Conservation (phyloP, 1,140 invertebrate genomes). For the Caenorhabditis tropicalis region DNA sequence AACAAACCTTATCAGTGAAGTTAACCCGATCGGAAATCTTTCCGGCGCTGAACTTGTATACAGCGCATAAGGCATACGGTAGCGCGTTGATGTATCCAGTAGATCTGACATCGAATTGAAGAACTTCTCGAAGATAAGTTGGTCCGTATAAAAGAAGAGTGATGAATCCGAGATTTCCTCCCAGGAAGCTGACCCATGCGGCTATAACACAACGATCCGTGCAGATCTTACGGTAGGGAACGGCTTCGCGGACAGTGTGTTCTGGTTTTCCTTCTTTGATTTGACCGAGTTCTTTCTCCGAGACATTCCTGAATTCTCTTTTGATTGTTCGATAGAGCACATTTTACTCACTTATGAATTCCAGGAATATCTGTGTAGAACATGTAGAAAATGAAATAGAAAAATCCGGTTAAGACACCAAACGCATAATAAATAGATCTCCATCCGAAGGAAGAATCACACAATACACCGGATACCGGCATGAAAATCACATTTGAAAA, state of each 20-base stretch:
- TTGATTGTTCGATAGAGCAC: background rate
- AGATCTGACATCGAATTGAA: conserved; percentile 57
- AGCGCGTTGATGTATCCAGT: conserved; percentile 66
- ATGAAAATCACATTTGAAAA: conserved; percentile 56
- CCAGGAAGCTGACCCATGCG: conserved; percentile 55
- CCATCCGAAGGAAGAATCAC: conserved; percentile 59
- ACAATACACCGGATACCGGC: conserved; percentile 61
- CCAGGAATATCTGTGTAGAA: conserved; percentile 60
- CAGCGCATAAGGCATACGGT: conserved; percentile 61
- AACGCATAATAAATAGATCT: conserved; percentile 57
- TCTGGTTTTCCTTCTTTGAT: background rate
- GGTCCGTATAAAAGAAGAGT: conserved; percentile 62
- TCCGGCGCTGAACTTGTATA: conserved; percentile 63
- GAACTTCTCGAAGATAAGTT: conserved; percentile 62
- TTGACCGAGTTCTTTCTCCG: conserved; percentile 15
- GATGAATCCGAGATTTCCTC: conserved; percentile 59
- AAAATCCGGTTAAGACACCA: conserved; percentile 56
- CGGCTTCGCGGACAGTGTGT: background rate
- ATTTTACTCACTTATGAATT: conserved; percentile 48
- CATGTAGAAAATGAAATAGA: conserved; percentile 57
- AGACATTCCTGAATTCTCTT: background rate
- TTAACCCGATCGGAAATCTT: conserved; percentile 61
- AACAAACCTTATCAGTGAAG: conserved; percentile 51
- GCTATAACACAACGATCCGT: conserved; percentile 58
- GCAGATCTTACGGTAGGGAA: conserved; percentile 59